Base-by-base conservation (phyloP, 2,888 invertebrate species). In the Drosophila acutilabella region DNA sequence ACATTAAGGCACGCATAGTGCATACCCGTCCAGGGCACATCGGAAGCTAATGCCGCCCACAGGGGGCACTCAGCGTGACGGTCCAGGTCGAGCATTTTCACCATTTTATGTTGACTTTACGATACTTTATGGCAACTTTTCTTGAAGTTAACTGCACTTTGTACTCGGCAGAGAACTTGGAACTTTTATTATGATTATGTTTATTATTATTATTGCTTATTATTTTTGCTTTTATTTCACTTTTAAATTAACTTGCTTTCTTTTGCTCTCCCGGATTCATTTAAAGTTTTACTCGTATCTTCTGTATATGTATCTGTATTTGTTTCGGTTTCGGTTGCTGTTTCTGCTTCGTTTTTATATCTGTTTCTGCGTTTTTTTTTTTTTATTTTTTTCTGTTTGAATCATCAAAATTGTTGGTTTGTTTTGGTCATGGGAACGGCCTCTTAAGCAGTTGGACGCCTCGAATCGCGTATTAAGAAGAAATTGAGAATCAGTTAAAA, bases 1-100 rank as follows among this genome's bases (percentile, higher is more conserved):
- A 97, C 95, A 93, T 96, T 95, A 78, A 97, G 94, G 92, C 97
- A 97, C 78, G 96, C 95, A 93, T 96, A 95, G 89, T 95, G 95
- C 91, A 97, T 94, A 50, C 97, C 97, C n/a, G 96, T 95, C 97
- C 97, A 97, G 71, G 95, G 95, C 78, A 95, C 93, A 62, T 91
- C 88, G 59, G 93, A 91, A 64, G 91, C 91, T 93, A 94, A 91
- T 71, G 94, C 94, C 88, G 94, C 93, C 89, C 93, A 93, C 93
- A 94, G 93, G 47, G 94, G 94, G 91, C 94, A 95, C 91, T 94
- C 93, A 84, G 94, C 93, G 92, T 94, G 94, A 86, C 94, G 93
- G 89, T 94, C 94, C 91, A 94, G 93, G 93, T 94, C 94, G 91
- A 94, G 90, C 94, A 94, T 94, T 89, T 89, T 91, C 82, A 92